Percentiles rank a stretch among this genome's conserved stretches.
These are phyloP conservation scores for Lynx canadensis DNA, from an alignment of 2,113 vertebrate species.

Conservation along the genomic window DNA sequence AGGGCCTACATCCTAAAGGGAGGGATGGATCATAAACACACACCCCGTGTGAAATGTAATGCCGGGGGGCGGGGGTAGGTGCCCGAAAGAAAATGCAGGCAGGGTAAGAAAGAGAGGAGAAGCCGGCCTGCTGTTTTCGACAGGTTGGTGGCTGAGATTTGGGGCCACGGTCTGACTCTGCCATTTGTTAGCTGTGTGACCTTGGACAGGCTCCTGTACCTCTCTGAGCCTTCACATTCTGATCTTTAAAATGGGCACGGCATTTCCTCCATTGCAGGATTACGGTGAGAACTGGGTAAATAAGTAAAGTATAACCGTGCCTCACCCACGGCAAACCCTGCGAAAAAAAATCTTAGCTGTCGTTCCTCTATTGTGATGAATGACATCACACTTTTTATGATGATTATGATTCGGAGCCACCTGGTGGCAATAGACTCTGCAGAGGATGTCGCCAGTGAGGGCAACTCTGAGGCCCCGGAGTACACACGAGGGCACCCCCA, in stretches of 20 bases:
- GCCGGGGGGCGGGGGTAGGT: too few relatives aligned
- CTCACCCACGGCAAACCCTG: neutral
- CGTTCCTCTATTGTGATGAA: neutral
- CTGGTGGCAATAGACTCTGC: neutral
- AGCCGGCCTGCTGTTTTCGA: neutral
- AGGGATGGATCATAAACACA: neutral
- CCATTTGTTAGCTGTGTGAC: neutral
- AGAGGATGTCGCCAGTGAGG: rapidly evolving
- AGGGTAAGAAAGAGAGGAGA: neutral
- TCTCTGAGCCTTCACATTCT: neutral
- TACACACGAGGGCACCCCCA: neutral
- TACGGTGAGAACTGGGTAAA: neutral
- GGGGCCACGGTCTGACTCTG: neutral
- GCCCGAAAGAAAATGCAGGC: neutral
- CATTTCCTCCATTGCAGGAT: neutral
- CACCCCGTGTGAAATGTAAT: rapidly evolving
- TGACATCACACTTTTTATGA: neutral
- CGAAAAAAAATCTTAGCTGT: neutral
- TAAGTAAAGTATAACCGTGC: neutral
- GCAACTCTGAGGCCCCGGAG: neutral
- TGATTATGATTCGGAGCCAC: neutral
- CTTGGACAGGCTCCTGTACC: neutral
- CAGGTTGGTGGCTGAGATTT: rapidly evolving
- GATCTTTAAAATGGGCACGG: neutral
- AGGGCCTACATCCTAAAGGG: neutral